Percentiles rank a stretch among this genome's conserved stretches.
phyloP scores from a whole-genome alignment of 2,113 vertebrate species.

The Trachemys scripta region DNA sequence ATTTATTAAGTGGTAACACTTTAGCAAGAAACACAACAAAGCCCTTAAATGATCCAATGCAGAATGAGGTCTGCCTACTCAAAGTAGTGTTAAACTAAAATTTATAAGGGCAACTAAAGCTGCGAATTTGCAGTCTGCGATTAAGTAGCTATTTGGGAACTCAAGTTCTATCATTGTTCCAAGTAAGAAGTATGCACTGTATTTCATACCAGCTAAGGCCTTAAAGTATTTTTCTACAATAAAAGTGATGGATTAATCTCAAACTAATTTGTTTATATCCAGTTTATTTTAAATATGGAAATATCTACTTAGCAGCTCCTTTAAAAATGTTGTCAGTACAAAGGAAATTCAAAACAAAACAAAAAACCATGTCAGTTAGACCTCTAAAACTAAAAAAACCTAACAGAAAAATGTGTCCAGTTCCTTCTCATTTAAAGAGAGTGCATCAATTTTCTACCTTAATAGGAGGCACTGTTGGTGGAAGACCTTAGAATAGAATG shows the following conservation, averaged over 20 bases:
- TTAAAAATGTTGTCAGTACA: constrained; percentile 66
- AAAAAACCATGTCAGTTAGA: constrained; percentile 3
- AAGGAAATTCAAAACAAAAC: constrained; percentile 57
- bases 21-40: constrained; percentile 67
- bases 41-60: constrained; percentile 70
- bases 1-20: constrained; percentile 32
- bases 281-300: constrained; percentile 75
- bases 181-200: neutral
- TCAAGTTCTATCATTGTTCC: constrained; percentile 19
- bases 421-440: constrained; percentile 72
- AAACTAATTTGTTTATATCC: constrained; percentile 74
- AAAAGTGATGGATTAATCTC: constrained; percentile 58
- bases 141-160: constrained; percentile 35
- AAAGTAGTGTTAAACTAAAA: constrained; percentile 55
- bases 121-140: constrained; percentile 61
- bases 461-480: constrained; percentile 80
- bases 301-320: constrained; percentile 77
- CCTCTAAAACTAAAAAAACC: constrained; percentile 60
- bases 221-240: constrained; percentile 60
- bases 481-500: constrained; percentile 76
- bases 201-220: constrained; percentile 47
- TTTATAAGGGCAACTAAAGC: constrained; percentile 53
- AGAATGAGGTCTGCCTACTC: constrained; percentile 73
- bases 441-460: constrained; percentile 65
- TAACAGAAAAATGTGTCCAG: constrained; percentile 70